Conservation (phyloP, 2,797 vertebrate genomes). For the Hafferia zeledoni region DNA sequence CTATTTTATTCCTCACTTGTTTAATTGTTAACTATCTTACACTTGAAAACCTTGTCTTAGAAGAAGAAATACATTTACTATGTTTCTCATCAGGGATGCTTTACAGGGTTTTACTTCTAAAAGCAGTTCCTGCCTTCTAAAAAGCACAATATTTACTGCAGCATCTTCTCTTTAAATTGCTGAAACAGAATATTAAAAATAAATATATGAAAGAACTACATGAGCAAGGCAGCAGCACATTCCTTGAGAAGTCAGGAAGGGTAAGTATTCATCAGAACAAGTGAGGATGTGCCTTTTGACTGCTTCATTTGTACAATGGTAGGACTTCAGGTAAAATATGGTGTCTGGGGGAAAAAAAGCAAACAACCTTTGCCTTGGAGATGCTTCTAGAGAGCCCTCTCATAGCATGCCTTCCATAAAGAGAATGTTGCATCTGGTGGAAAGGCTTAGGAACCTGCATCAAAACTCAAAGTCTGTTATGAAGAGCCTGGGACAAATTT, state of each 20-base stretch:
- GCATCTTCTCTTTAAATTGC: neutral
- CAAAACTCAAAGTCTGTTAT: fast-evolving
- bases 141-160: neutral
- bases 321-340: neutral
- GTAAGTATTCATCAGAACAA: neutral
- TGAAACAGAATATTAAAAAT: neutral
- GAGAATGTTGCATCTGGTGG: neutral
- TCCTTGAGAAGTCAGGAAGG: neutral
- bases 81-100: neutral
- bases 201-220: neutral
- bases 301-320: neutral
- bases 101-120: neutral
- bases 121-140: neutral
- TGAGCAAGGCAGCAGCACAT: neutral
- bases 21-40: neutral
- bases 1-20: neutral
- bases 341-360: neutral
- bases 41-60: neutral
- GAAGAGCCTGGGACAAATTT: neutral
- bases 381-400: neutral
- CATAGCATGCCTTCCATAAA: neutral
- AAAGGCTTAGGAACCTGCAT: neutral
- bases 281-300: fast-evolving
- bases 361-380: neutral
- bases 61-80: neutral